Base-by-base conservation (phyloP, 2,113 vertebrate genomes). In the Cinclus cinclus region DNA sequence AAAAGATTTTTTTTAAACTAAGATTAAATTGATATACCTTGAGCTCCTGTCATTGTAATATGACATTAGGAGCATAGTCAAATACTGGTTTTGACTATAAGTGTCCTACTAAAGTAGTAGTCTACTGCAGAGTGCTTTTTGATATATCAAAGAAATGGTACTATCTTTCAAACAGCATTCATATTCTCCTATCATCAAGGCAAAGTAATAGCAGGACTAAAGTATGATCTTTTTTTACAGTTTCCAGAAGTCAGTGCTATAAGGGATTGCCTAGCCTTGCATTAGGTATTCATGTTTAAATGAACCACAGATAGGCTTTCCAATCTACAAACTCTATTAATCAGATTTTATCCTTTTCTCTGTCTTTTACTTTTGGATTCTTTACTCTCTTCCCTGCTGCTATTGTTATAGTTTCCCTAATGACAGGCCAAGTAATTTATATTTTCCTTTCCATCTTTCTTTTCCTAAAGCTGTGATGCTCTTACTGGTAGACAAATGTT, bases 61-160 rank as follows among this genome's bases (percentile, higher is more conserved):
- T 47, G 96, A 94, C 95, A 89, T 94, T 93, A 92, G 96, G 91
- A 97, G 76, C 83, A 88, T 67, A 92, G 90, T 95, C 91, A 91
- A 95, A 95, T 77, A 64, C 89, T 58, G 67, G 80, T 79, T 94
- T 93, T 96, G 91, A 93, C 93, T 83, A 77, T 94, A 83, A 92
- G 93, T 94, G 63, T 94, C 95, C 94, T 78, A 82, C 92, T 95
- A 85, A 88, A 94, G 93, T 91, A 80, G 88, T 63, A 65, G 95
- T 84, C 93, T 79, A 81, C 89, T 89, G 64, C 70, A 94, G 95
- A 94, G 91, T 96, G 94, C 85, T 94, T 97, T 97, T 89, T 96
- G 94, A 92, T 96, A 31, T 77, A 92, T 96, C 96, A 96, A 96
- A 97, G 97, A 92, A 92, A 95, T 50, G n/a, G 87, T 78, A 85